Evolutionary conservation across 2,888 invertebrate genomes (phyloP).

Genomic region (Ellobium chinense): DNA sequence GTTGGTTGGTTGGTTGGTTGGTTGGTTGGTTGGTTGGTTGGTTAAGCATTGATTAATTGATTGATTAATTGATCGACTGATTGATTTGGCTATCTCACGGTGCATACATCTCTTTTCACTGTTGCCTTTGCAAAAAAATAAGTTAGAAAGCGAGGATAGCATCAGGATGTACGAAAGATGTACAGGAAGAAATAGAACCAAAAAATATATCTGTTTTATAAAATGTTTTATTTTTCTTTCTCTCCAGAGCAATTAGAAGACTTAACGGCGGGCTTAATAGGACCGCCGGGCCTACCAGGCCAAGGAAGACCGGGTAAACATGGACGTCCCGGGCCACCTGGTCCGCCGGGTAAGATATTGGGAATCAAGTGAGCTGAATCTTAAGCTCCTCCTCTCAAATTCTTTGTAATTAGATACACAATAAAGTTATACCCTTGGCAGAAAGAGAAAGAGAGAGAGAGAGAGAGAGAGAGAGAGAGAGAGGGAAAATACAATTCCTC

Average conservation of each 20-base stretch:
- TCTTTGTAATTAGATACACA: no score
- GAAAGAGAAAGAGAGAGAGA: no score
- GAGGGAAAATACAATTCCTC: no score
- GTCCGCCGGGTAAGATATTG: conserved; percentile 66
- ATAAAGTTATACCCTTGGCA: no score
- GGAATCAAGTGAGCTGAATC: not conserved
- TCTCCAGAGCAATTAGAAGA: conserved; percentile 87
- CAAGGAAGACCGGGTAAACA: conserved; percentile 83
- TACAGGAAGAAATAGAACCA: not conserved
- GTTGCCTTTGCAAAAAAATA: not conserved
- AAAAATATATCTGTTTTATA: not conserved
- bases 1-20: no score
- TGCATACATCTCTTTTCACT: not conserved
- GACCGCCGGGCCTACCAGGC: conserved; percentile 86
- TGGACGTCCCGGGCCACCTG: conserved; percentile 82
- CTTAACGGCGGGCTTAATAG: conserved; percentile 83
- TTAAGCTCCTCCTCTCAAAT: no score
- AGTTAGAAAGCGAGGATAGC: not conserved
- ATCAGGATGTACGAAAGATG: not conserved
- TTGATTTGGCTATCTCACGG: not conserved
- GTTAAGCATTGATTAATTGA: no score
- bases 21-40: no score
- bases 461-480: no score
- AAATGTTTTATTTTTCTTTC: not conserved
- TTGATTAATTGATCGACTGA: no score